These are phyloP conservation scores for Lasioglossum malachurum DNA, from an alignment of 2,888 invertebrate species.

Conservation along the genomic window DNA sequence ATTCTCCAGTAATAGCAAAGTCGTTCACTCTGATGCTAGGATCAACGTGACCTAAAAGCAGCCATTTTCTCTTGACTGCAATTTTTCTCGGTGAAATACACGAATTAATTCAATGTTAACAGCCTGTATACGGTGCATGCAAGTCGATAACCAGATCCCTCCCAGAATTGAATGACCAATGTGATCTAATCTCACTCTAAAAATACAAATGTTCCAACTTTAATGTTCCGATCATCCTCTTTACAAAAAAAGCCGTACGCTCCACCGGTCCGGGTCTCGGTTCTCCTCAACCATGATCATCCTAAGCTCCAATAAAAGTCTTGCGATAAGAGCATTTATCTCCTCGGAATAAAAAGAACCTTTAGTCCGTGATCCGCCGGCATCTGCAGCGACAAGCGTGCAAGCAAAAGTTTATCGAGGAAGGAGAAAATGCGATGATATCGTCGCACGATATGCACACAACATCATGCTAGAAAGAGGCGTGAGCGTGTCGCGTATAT, in stretches of 20 bases:
- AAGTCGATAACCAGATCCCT: background rate
- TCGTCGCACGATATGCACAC: background rate
- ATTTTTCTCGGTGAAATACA: background rate
- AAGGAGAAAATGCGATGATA: background rate
- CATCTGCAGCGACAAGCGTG: background rate
- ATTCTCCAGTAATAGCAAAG: background rate
- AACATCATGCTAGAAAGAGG: background rate
- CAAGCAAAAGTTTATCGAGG: background rate
- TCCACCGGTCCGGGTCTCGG: background rate
- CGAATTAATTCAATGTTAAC: background rate
- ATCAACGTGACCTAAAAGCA: background rate
- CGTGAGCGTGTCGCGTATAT: constrained; percentile 6
- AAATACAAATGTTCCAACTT: background rate
- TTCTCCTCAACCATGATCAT: background rate
- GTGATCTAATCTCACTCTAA: background rate
- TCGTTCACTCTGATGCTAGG: background rate
- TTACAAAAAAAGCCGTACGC: background rate
- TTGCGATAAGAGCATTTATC: background rate
- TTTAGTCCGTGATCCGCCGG: background rate
- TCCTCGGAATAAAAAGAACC: no score
- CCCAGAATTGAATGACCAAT: background rate
- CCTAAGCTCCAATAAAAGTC: background rate
- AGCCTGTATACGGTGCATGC: background rate
- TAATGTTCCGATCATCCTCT: background rate
- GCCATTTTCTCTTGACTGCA: background rate